phyloP scores from a whole-genome alignment of 1,140 invertebrate genomes.

The Drosophila lacteicornis region DNA sequence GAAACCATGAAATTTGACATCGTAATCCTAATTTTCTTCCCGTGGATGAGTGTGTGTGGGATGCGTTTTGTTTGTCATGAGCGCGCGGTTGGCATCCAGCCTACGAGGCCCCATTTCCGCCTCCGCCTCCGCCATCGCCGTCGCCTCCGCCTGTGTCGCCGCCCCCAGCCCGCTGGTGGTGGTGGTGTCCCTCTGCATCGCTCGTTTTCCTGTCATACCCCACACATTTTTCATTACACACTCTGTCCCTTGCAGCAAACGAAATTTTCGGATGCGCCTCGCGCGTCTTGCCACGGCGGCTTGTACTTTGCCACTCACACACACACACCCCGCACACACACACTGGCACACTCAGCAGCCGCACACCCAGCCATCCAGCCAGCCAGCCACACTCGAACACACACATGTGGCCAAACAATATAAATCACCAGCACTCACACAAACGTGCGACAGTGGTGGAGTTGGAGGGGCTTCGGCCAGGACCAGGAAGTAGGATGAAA shows the following conservation, averaged over 20 bases:
- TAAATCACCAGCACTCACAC: conserved; percentile 55
- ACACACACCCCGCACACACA: conserved; percentile 9
- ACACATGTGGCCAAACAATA: conserved; percentile 51
- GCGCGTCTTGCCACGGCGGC: conserved; percentile 57
- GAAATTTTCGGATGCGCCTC: conserved; percentile 62
- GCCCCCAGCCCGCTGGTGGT: not conserved
- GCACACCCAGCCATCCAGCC: conserved; percentile 8
- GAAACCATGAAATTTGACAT: too few relatives aligned
- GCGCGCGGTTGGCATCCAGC: conserved; percentile 52
- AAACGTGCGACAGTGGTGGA: conserved; percentile 42
- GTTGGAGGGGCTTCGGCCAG: conserved; percentile 22
- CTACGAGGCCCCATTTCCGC: conserved; percentile 40
- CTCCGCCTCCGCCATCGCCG: not conserved
- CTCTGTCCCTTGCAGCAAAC: conserved; percentile 61
- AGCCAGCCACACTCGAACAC: conserved; percentile 29
- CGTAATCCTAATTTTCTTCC: not conserved
- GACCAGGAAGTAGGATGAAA: conserved; percentile 49
- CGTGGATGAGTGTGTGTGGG: conserved; percentile 36
- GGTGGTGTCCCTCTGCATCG: conserved; percentile 36
- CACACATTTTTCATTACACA: conserved; percentile 62
- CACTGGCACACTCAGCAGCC: conserved; percentile 10
- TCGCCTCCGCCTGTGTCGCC: not conserved
- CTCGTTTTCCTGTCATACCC: conserved; percentile 51
- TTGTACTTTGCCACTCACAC: conserved; percentile 49
- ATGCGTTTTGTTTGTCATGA: conserved; percentile 57